Conservation (phyloP, 2,797 vertebrate species). For the Nyctalus aviator region DNA sequence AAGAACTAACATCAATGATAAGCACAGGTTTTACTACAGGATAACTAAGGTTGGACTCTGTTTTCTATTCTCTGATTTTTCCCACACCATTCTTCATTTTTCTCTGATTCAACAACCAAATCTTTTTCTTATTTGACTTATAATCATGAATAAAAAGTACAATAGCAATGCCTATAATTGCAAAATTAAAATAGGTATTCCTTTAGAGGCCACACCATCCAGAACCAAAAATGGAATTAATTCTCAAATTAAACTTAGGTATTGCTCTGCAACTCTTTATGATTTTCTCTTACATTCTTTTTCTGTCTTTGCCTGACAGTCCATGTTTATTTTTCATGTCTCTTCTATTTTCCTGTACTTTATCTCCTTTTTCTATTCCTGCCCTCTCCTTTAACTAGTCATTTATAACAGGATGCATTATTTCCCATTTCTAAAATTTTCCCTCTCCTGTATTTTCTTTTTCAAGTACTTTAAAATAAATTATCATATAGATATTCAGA, state of each 20-base stretch:
- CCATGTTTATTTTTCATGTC: background rate
- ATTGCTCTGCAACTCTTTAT: background rate
- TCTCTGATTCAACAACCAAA: constrained; percentile 25
- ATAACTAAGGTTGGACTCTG: background rate
- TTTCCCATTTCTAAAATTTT: background rate
- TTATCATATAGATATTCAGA: background rate
- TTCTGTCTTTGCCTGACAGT: background rate
- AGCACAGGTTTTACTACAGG: background rate
- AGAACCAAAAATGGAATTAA: background rate
- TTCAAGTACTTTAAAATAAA: constrained; percentile 19
- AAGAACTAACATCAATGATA: background rate
- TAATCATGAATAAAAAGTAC: constrained; percentile 42
- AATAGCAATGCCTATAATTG: background rate
- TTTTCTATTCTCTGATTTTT: constrained; percentile 1
- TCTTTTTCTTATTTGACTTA: background rate
- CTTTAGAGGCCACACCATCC: background rate
- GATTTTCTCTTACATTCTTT: constrained; percentile 2
- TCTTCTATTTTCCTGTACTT: background rate
- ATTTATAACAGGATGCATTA: constrained; percentile 3
- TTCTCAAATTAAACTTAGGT: background rate
- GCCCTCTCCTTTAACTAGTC: background rate
- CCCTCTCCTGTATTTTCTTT: background rate
- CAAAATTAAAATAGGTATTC: background rate
- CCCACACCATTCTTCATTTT: background rate
- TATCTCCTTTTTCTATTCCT: background rate